Conservation (phyloP, 2,888 invertebrate genomes). For the Drosophila meridionalis region DNA sequence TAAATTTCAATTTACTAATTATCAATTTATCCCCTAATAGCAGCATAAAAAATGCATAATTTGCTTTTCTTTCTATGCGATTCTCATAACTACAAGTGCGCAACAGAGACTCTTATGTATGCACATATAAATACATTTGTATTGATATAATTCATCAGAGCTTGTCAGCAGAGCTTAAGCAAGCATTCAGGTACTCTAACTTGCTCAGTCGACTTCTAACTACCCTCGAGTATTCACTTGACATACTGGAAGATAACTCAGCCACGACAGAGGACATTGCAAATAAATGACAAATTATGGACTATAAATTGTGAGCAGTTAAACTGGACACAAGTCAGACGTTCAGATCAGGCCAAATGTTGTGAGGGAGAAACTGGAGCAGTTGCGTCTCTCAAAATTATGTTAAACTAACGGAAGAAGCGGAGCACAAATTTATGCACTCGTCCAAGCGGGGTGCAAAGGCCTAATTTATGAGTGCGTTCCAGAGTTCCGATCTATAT, state of each 20-base stretch:
- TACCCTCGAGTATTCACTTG: constrained; percentile 3
- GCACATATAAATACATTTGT: neutral
- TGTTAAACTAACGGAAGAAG: constrained; percentile 65
- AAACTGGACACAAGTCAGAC: constrained; percentile 54
- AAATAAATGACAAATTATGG: constrained; percentile 73
- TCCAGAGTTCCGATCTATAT: constrained; percentile 8
- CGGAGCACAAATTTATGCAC: constrained; percentile 58
- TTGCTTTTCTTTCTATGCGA: neutral
- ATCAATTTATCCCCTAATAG: neutral
- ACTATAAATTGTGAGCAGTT: constrained; percentile 59
- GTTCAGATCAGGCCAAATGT: constrained; percentile 58
- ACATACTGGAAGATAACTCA: neutral
- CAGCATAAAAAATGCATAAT: neutral
- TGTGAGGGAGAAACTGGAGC: constrained; percentile 55
- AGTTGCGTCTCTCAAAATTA: constrained; percentile 59
- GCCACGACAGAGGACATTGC: constrained; percentile 32
- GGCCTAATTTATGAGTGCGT: constrained; percentile 57
- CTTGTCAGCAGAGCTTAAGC: neutral
- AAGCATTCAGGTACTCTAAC: neutral
- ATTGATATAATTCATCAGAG: neutral
- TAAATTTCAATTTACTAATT: neutral
- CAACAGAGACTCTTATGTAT: rapidly evolving
- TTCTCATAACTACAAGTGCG: neutral
- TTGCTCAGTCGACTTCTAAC: neutral
- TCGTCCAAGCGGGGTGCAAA: constrained; percentile 32